Conservation (phyloP, 1,140 invertebrate species). For the Pseudoatta argentina region DNA sequence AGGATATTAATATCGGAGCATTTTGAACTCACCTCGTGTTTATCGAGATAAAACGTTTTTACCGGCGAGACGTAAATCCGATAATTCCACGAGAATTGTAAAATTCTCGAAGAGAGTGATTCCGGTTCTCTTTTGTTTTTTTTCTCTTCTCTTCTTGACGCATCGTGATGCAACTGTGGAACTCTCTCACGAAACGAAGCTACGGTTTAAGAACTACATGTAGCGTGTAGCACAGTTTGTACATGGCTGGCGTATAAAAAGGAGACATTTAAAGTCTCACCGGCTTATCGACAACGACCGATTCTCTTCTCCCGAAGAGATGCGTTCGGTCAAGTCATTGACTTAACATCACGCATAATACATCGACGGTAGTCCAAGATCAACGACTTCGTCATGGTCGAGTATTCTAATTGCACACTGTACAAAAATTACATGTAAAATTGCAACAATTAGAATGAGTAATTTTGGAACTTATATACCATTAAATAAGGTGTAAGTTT, state of each 20-base stretch:
- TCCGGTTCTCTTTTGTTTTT: neutral
- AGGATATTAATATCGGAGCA: neutral
- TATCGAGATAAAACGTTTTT: slow-evolving; percentile 19
- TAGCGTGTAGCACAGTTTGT: slow-evolving; percentile 5
- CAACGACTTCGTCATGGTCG: slow-evolving; percentile 45
- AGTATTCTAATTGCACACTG: neutral
- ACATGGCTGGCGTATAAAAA: slow-evolving; percentile 15
- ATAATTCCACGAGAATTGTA: slow-evolving; percentile 5
- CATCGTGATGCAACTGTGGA: neutral
- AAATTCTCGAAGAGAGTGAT: neutral
- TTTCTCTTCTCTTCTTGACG: neutral
- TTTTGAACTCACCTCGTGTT: neutral
- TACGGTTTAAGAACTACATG: neutral
- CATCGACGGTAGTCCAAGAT: slow-evolving; percentile 29
- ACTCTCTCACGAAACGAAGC: neutral
- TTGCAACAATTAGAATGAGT: too few relatives aligned
- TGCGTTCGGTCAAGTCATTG: slow-evolving; percentile 33
- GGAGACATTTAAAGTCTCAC: slow-evolving; percentile 19
- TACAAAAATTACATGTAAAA: too few relatives aligned
- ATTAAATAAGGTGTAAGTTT: too few relatives aligned
- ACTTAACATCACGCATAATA: slow-evolving; percentile 45
- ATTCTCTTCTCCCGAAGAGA: slow-evolving; percentile 1
- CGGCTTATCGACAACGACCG: slow-evolving; percentile 16
- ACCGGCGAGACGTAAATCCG: neutral
- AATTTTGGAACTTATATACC: too few relatives aligned